Evolutionary conservation across 1,140 invertebrate genomes (phyloP).

Genomic region (Drosophila tsacasi): DNA sequence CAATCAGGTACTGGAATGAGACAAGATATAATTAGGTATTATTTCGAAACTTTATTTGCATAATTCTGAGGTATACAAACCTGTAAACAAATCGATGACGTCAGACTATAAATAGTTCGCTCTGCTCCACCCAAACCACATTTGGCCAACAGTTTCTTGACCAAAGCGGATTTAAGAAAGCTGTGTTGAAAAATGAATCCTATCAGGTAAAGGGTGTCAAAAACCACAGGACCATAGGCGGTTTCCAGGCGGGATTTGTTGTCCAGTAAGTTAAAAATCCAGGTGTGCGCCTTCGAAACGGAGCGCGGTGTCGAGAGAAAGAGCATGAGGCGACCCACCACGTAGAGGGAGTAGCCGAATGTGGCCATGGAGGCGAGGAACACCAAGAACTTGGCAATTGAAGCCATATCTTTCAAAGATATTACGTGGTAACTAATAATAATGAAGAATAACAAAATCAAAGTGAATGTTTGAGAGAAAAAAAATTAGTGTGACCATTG

Average conservation of each 20-base stretch:
- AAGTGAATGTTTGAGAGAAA: neutral
- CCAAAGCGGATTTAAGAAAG: conserved; percentile 84
- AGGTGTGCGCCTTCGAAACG: conserved; percentile 64
- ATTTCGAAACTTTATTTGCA: conserved; percentile 19
- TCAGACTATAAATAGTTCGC: conserved; percentile 86
- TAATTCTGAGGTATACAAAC: conserved; percentile 44
- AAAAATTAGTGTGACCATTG: neutral
- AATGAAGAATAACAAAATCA: neutral
- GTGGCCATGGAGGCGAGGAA: conserved; percentile 61
- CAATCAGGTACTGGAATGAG: conserved; percentile 73
- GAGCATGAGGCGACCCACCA: conserved; percentile 69
- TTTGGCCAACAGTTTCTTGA: conserved; percentile 84
- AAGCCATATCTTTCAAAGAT: conserved; percentile 43
- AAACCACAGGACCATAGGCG: conserved; percentile 80
- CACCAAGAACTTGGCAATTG: conserved; percentile 58
- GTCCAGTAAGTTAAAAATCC: conserved; percentile 82
- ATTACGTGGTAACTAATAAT: neutral
- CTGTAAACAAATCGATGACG: conserved; percentile 84
- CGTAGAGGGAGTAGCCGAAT: conserved; percentile 74
- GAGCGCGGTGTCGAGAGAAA: conserved; percentile 73
- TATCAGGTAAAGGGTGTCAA: conserved; percentile 85
- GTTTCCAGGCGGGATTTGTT: conserved; percentile 75
- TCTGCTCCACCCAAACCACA: conserved; percentile 85
- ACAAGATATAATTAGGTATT: conserved; percentile 1
- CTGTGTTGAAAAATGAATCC: conserved; percentile 87